Conservation (phyloP, 2,797 vertebrate species). For the Liasis olivaceus region DNA sequence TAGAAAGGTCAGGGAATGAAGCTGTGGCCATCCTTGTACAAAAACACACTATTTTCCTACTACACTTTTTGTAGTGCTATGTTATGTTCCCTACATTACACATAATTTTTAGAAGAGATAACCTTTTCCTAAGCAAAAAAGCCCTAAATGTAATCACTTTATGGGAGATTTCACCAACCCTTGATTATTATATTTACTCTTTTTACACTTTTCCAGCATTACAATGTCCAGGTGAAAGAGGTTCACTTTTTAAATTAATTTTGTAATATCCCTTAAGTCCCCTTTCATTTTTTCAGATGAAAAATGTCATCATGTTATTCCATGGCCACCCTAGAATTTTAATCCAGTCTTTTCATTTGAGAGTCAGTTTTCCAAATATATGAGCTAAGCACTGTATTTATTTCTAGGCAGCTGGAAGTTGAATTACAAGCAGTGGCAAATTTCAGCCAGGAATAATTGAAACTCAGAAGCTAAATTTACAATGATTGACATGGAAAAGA, state of each 20-base stretch:
- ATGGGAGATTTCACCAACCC: background rate
- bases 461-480: too few relatives aligned
- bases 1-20: background rate
- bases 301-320: background rate
- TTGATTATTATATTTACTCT: background rate
- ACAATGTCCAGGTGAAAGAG: background rate
- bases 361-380: background rate
- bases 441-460: too few relatives aligned
- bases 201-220: background rate
- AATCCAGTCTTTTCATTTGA: background rate
- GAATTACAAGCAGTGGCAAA: background rate
- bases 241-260: too few relatives aligned
- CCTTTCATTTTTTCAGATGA: too few relatives aligned
- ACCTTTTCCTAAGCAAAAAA: too few relatives aligned
- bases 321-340: background rate
- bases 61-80: too few relatives aligned
- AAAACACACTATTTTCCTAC: too few relatives aligned
- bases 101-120: too few relatives aligned
- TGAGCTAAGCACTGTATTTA: background rate
- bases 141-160: too few relatives aligned
- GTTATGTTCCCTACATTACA: too few relatives aligned
- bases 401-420: background rate
- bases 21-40: background rate
- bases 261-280: too few relatives aligned
- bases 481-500: too few relatives aligned